Base-by-base conservation (phyloP, 2,888 invertebrate species). In the Drosophila anomalipes region DNA sequence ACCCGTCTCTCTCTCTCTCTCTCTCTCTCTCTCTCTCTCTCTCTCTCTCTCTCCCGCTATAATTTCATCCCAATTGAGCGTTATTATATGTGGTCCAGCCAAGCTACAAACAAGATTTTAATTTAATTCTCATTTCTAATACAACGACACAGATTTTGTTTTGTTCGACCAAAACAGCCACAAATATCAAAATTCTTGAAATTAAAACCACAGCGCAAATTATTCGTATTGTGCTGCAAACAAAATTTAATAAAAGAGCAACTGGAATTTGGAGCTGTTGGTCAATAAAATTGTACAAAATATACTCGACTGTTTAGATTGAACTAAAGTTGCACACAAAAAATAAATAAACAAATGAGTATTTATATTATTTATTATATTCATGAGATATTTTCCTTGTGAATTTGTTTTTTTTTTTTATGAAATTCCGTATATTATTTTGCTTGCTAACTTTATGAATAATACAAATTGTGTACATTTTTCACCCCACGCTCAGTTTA, bases 121-220 rank as follows among this genome's bases (percentile, higher is more conserved):
- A 41, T 58, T 9, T 4, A 28, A n/a, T 28, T 39, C 6, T 4
- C 9, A 3, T 19, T 10, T 22, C 4, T 9, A 22, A 26, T 2
- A 35, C 16, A 35, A 35, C 22, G 3, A 9, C 3, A 53, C n/a
- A 9, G 10, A 3, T 5, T 35, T 35, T 9, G 28, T 0, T 7
- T 4, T 7, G 7, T 14, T 57, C 57, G n/a, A 14, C 49, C 41
- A 2, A 14, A 22, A 47, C 0, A 51, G 35, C 41, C 63, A 63
- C 49, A 68, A 52, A 41, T 30, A 3, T 7, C 26, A 28, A 30
- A 62, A 37, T 49, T 39, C 32, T 26, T 19, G 1, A 16, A 26
- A 28, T 19, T 0, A 6, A 39, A 63, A 41, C 61, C 30, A 61
- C 51, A 69, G 9, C 10, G 51, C 14, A 61, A 61, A 70, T 61